These are phyloP conservation scores for Alosa alosa DNA, from an alignment of 2,113 vertebrate genomes.

Conservation along the genomic window DNA sequence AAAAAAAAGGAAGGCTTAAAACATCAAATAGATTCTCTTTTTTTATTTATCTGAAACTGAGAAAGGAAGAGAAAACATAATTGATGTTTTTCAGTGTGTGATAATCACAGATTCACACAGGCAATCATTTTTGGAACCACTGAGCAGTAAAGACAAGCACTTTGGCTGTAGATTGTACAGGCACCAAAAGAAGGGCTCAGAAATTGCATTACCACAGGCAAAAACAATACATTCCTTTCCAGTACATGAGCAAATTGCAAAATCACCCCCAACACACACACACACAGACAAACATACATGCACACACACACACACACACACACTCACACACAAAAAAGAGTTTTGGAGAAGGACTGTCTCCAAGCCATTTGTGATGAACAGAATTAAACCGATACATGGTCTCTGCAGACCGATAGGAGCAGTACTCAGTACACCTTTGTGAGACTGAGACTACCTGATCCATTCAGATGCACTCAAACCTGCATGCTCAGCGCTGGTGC, in stretches of 20 bases:
- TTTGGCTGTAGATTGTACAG: background rate
- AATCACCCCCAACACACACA: background rate
- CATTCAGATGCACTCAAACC: background rate
- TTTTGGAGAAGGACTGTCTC: background rate
- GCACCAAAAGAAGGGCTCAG: background rate
- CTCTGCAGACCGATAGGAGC: no score
- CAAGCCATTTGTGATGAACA: background rate
- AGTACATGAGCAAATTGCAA: background rate
- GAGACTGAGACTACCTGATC: background rate
- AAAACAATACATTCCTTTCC: background rate
- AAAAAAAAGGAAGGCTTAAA: no score
- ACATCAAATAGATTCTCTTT: background rate
- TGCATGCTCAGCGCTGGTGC: background rate
- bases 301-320: background rate
- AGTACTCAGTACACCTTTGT: no score
- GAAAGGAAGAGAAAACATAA: background rate
- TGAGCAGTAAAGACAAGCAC: background rate
- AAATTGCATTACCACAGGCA: background rate
- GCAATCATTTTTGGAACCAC: background rate
- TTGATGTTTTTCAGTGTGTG: background rate
- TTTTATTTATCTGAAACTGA: background rate
- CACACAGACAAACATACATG: background rate
- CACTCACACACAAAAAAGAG: background rate
- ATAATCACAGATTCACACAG: background rate
- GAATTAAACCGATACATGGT: background rate